Base-by-base conservation (phyloP, 2,888 invertebrate species). In the Ceraclea dissimilis region DNA sequence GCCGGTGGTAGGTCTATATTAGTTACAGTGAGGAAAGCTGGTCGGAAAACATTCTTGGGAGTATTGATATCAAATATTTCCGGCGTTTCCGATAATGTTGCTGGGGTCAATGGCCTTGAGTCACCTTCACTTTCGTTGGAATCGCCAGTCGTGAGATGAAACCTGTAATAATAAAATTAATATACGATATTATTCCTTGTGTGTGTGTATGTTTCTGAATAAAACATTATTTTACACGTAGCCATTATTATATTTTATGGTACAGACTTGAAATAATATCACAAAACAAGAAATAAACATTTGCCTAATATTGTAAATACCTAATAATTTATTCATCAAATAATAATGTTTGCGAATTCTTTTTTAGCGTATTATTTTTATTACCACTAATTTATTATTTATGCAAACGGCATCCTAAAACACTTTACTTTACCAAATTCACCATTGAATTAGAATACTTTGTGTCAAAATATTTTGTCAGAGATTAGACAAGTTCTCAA, bases 1-100 rank as follows among this genome's bases (percentile, higher is more conserved):
- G 17, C 26, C 5, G 52, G 16, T 6, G 58, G 60, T 26, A 62
- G 56, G 43, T 62, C 58, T 34, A 62, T 39, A 46, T 58, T 58
- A 13, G 56, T 62, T 20, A 62, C 58, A 6, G 62, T 58, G 46
- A 62, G 58, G 53, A 60, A 62, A 43, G 62, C 62, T 21, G 62
- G 60, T 17, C 57, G 55, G 52, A 58, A 59, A 21, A 59, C 57
- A 56, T 56, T 59, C 54, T 61, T 61, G 1, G 59, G 49, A 39
- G 59, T 49, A 13, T 51, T 50, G 44, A 57, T 60, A 17, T 57
- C 51, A 34, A 56, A 52, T 49, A 61, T 59, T 58, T 60, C 59
- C 44, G 62, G 54, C 50, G 51, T 26, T 47, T 50, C 59, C 43
- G 57, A 55, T 20, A 34, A 49, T 20, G 57, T 53, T 21, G 52